Evolutionary conservation across 2,113 vertebrate species (phyloP), one percentile per base, ranked within the genome.

Genomic region (Ploceus nigricollis): DNA sequence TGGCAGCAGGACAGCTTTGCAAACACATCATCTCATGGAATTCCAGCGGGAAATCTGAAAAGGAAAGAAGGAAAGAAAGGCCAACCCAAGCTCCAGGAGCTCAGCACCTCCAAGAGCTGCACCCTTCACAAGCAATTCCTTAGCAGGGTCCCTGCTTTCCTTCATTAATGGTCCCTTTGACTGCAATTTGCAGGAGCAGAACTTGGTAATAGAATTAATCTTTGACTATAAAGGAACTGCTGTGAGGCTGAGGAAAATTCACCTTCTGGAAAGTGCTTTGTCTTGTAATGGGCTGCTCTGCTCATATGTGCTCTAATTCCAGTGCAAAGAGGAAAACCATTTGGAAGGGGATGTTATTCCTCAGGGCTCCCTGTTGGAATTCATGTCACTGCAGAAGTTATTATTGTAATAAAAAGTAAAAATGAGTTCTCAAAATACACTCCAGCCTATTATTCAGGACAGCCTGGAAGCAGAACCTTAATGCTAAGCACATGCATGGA

Each of bases 371-470:
- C 24, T 65, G 92, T 60, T 92, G 96, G 93, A 96, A 94, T 90
- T 89, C 88, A 25, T 96, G 93, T 95, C 85, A 81, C 95, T 93
- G 94, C 79, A 97, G 95, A 97, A 96, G 95, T 96, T 95, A 95
- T 96, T 97, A 95, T 97, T 91, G 94, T 19, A 96, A 97, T 95
- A 97, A 96, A 96, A 94, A 94, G 87, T 91, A 93, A 94, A 95
- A 97, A 95, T 60, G 90, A 92, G 90, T 81, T 93, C 94, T 96
- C 95, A 90, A 96, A 97, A 96, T 93, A 92, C 93, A 88, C 90
- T 88, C 14, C 1, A 86, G 92, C 79, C 44, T 72, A 73, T 96
- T 82, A 94, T 68, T 92, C 79, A 77, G 95, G 94, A 92, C 93
- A 96, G 96, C 33, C 87, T 80, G 70, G 90, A 96, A 95, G 93